Evolutionary conservation across 1,140 invertebrate genomes (phyloP), one percentile per base, ranked within the genome.

Genomic region (Pollicipes pollicipes): DNA sequence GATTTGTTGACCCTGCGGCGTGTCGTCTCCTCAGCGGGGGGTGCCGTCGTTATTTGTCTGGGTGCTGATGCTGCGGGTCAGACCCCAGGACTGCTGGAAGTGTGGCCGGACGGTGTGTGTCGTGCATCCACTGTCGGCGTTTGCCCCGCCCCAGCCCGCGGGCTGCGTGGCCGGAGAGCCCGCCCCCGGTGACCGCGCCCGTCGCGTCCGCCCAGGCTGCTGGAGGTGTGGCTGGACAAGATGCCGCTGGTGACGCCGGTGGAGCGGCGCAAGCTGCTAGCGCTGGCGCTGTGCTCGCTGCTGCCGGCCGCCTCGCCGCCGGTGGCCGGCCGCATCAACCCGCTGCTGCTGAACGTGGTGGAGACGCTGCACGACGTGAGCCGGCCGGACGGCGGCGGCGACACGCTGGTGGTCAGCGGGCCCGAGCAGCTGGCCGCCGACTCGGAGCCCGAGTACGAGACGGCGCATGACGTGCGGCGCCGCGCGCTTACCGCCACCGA

Each of bases 331-430:
- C 83, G 87, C 71, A 89, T 93, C 79, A 84, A 85, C 69, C 83
- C 83, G 28, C 90, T 94, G 68, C 83, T 95, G 74, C 81, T 88
- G 66, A 85, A 87, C 75, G 85, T 95, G 75, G 85, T 89, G 32
- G 90, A 94, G 81, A 86, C 90, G 13, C 80, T 97, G 64, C 90
- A 93, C 80, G 93, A 97, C 78, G 86, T 96, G 68, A 88, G 85
- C 77, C 87, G 85, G 76, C 83, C 82, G 69, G 88, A 90, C 75
- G 87, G 90, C 26, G 84, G 82, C 73, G 86, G 85, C 26, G 78
- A 78, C 64, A 73, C 72, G 29, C 69, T 76, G 64, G 75, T 83
- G 2, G 71, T 72, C 32, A 72, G 45, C 64, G 72, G 70, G 64
- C 70, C 70, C 10, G 30, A 71, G 13, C 30, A 71, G 29, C 73